phyloP scores from a whole-genome alignment of 2,113 vertebrate genomes.

The Tautogolabrus adspersus region DNA sequence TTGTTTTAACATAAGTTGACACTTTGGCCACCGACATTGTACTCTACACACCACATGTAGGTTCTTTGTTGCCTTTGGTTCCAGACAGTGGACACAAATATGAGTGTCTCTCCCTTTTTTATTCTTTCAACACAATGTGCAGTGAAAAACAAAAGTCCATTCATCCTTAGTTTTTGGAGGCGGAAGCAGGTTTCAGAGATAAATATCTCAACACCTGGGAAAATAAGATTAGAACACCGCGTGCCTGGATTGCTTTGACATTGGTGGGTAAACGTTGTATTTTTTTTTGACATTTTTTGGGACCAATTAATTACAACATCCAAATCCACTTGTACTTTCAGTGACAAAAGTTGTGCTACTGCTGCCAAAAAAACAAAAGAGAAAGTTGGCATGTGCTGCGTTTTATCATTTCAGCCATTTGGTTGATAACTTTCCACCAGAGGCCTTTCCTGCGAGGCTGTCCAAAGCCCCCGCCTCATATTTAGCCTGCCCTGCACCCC shows the following conservation, averaged over 20 bases:
- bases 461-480: constrained; percentile 47
- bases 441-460: background rate
- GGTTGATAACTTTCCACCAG: constrained; percentile 18
- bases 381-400: background rate
- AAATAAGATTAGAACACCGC: background rate
- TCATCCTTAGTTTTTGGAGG: no score
- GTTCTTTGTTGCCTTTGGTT: no score
- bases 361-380: background rate
- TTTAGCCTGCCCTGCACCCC: constrained; percentile 61
- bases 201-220: background rate
- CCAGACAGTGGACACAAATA: no score
- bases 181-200: background rate
- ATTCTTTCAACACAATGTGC: background rate
- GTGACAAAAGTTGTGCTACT: background rate
- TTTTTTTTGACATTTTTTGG: background rate
- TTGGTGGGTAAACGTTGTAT: no score
- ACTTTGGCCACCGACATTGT: no score
- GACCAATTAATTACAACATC: background rate
- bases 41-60: no score
- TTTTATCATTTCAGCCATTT: constrained; percentile 18
- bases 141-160: background rate
- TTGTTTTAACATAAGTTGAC: no score
- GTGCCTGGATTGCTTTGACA: no score
- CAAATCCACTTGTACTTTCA: background rate
- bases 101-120: no score